Conservation (phyloP, 1,140 invertebrate genomes). For the Zaprionus camerounensis region DNA sequence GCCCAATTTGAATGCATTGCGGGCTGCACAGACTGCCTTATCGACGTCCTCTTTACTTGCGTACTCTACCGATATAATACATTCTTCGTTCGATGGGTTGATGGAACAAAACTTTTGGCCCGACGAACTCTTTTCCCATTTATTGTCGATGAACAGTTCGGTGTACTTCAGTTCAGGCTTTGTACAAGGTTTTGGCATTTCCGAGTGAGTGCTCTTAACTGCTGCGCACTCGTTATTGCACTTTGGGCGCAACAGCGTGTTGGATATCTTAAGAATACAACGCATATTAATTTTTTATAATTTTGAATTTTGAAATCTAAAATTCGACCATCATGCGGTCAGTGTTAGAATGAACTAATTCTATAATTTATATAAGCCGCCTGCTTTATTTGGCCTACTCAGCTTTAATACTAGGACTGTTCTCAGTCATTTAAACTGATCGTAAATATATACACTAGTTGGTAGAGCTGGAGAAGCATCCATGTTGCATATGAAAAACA, state of each 20-base stretch:
- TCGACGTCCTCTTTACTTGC: constrained; percentile 93
- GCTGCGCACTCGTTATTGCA: neutral
- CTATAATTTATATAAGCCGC: neutral
- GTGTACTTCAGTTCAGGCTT: neutral
- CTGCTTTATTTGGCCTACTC: neutral
- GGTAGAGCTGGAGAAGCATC: too few species aligned
- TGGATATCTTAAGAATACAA: neutral
- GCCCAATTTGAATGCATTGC: constrained; percentile 90
- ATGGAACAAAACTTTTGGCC: constrained; percentile 95
- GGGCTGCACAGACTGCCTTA: constrained; percentile 94
- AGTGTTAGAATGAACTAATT: neutral
- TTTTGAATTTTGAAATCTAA: neutral
- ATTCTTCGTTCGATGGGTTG: constrained; percentile 95
- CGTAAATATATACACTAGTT: too few species aligned
- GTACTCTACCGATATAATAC: constrained; percentile 94
- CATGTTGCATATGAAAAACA: too few species aligned
- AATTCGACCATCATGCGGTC: neutral
- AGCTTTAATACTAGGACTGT: neutral
- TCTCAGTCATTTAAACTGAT: too few species aligned
- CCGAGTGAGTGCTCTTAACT: too few species aligned
- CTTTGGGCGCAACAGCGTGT: neutral
- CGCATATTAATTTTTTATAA: neutral
- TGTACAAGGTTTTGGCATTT: neutral
- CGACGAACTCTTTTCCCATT: constrained; percentile 95
- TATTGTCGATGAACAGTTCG: constrained; percentile 99